phyloP scores from a whole-genome alignment of 2,113 vertebrate species.

The Thalassoma bifasciatum region DNA sequence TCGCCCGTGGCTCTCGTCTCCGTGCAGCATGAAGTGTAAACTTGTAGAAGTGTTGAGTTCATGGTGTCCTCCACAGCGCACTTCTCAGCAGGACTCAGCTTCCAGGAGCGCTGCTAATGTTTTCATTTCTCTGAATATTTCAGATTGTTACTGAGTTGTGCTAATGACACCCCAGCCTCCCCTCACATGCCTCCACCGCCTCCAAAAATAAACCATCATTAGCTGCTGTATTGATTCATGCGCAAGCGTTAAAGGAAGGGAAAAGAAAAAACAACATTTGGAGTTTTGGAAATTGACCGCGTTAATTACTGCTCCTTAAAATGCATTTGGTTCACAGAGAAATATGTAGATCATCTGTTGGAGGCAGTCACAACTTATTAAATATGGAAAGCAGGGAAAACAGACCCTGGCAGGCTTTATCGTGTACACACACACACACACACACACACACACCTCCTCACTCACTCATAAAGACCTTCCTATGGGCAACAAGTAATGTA shows the following conservation, averaged over 20 bases:
- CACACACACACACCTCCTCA: neutral
- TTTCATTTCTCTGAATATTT: conserved; percentile 23
- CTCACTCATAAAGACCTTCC: conserved; percentile 4
- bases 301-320: conserved; percentile 69
- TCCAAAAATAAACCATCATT: conserved; percentile 54
- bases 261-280: conserved; percentile 39
- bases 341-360: conserved; percentile 66
- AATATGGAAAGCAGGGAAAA: conserved; percentile 60
- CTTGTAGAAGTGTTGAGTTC: conserved; percentile 15
- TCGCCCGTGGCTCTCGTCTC: neutral
- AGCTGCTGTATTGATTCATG: conserved; percentile 43
- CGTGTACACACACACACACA: conserved; percentile 7
- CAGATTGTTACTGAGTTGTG: conserved; percentile 16
- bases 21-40: neutral
- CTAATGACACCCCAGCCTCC: conserved; percentile 1
- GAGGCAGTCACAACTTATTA: conserved; percentile 61
- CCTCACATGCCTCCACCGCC: conserved; percentile 9
- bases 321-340: conserved; percentile 68
- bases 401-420: conserved; percentile 47
- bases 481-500: neutral
- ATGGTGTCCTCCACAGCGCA: neutral
- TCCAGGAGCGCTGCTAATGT: neutral
- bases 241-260: neutral
- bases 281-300: conserved; percentile 52
- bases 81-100: conserved; percentile 10